These are phyloP conservation scores for Timema podura DNA, from an alignment of 2,888 invertebrate species.

Conservation along the genomic window DNA sequence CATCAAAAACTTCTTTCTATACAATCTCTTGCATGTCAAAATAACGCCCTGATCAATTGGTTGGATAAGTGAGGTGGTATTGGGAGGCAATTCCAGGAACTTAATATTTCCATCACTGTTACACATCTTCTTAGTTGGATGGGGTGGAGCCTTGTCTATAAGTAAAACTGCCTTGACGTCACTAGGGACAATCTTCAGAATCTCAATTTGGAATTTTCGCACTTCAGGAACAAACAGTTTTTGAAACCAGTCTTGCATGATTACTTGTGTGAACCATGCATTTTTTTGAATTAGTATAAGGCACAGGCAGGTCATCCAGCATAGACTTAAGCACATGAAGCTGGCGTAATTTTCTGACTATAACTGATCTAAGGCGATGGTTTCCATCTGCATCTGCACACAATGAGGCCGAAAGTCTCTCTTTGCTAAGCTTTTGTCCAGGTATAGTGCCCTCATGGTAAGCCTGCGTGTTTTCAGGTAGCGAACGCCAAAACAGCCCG, in stretches of 20 bases:
- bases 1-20: slow-evolving; percentile 10
- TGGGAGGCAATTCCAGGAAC: no score
- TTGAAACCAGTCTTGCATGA: neutral
- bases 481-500: neutral
- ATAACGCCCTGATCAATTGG: no score
- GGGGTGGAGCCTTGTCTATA: slow-evolving; percentile 5
- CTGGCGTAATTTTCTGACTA: neutral
- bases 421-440: neutral
- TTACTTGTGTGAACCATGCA: slow-evolving; percentile 5
- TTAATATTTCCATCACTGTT: neutral
- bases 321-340: neutral
- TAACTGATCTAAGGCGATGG: neutral
- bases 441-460: neutral
- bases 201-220: neutral
- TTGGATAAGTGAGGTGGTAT: no score
- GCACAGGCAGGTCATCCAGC: slow-evolving; percentile 5
- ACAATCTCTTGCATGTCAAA: neutral
- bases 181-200: neutral
- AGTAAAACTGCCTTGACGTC: slow-evolving; percentile 12
- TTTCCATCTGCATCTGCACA: slow-evolving; percentile 10
- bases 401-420: neutral
- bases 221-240: slow-evolving; percentile 1
- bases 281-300: neutral
- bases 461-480: neutral
- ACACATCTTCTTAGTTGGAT: neutral